These are phyloP conservation scores for Leptodactylus fuscus DNA, from an alignment of 2,113 vertebrate genomes.

Conservation along the genomic window DNA sequence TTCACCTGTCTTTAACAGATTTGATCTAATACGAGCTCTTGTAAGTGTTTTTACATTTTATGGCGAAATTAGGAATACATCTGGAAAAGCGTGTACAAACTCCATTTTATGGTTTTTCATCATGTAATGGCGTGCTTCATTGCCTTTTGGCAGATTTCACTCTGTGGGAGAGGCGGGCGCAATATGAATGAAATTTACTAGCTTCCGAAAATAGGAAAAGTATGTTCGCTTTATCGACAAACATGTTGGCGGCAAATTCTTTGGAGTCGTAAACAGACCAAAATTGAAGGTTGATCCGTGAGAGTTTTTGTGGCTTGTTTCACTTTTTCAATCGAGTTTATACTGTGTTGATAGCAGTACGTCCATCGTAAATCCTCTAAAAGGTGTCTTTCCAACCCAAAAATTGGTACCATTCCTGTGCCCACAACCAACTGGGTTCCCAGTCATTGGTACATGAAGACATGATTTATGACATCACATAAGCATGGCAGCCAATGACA, in stretches of 20 bases:
- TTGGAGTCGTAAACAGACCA: background rate
- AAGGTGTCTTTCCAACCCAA: background rate
- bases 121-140: slow-evolving; percentile 74
- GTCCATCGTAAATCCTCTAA: background rate
- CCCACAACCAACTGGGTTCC: background rate
- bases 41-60: slow-evolving; percentile 73
- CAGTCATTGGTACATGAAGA: too few relatives aligned
- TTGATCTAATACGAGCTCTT: slow-evolving; percentile 60
- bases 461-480: too few relatives aligned
- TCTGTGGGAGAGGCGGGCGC: slow-evolving; percentile 66
- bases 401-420: background rate
- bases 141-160: slow-evolving; percentile 69
- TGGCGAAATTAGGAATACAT: slow-evolving; percentile 72
- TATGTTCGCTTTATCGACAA: slow-evolving; percentile 23
- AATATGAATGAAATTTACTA: slow-evolving; percentile 53
- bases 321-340: background rate
- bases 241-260: slow-evolving; percentile 4
- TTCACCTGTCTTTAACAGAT: slow-evolving; percentile 27
- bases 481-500: too few relatives aligned
- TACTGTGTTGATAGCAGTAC: background rate
- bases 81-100: slow-evolving; percentile 66
- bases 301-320: background rate
- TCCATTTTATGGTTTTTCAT: slow-evolving; percentile 79
- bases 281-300: background rate
- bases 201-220: slow-evolving; percentile 34